Percentiles rank a stretch among this genome's conserved stretches.
Conservation (phyloP, 2,888 invertebrate species). For the Abrostola triplasia region DNA sequence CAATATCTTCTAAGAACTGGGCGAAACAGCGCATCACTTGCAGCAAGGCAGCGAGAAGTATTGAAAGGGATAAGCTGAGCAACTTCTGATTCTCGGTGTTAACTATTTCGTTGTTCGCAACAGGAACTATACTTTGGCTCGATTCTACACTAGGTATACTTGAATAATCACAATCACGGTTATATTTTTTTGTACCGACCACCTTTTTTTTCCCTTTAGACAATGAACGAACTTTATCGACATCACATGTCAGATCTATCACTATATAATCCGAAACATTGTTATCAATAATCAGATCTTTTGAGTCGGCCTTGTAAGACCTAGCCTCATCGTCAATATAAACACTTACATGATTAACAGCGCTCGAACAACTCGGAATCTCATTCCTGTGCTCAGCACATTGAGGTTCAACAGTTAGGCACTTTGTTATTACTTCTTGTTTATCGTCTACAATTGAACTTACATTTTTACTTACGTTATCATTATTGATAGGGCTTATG, state of each 20-base stretch:
- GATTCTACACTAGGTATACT: constrained; percentile 74
- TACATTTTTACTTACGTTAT: constrained; percentile 64
- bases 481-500: constrained; percentile 65
- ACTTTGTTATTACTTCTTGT: constrained; percentile 77
- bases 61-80: constrained; percentile 89
- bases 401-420: constrained; percentile 81
- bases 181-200: constrained; percentile 72
- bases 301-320: constrained; percentile 54
- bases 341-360: constrained; percentile 74
- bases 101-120: constrained; percentile 80
- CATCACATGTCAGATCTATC: constrained; percentile 84
- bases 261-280: constrained; percentile 77
- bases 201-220: constrained; percentile 60
- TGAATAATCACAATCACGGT: constrained; percentile 75
- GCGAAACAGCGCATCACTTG: constrained; percentile 90
- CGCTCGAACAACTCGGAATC: constrained; percentile 84
- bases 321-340: constrained; percentile 62
- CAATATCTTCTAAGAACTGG: constrained; percentile 89
- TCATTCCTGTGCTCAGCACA: constrained; percentile 80
- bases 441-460: constrained; percentile 67
- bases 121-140: constrained; percentile 83
- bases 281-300: constrained; percentile 57
- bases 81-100: constrained; percentile 84
- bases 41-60: constrained; percentile 88
- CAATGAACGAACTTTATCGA: constrained; percentile 67